A percentile compares a stretch with the other conserved stretches of the same genome.
Evolutionary conservation across 2,113 vertebrate species (phyloP).

Genomic region (Tupaia tana): DNA sequence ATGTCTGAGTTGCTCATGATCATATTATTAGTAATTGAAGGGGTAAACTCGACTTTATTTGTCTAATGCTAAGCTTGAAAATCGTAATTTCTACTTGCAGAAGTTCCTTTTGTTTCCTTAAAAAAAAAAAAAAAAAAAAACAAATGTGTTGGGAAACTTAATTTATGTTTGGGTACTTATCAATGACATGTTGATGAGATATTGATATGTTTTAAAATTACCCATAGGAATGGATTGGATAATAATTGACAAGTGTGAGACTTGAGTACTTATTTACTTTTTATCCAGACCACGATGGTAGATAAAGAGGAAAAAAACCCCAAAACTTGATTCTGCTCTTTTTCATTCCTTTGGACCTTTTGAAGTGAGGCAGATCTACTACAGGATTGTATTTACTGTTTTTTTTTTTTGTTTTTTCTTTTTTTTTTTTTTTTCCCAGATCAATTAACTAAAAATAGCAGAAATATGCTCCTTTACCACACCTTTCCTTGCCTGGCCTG

Average conservation of each 20-base stretch:
- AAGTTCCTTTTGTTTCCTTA: background rate
- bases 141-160: background rate
- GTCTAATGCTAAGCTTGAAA: background rate
- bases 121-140: background rate
- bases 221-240: background rate
- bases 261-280: background rate
- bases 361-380: background rate
- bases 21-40: background rate
- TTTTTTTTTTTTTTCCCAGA: no score
- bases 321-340: background rate
- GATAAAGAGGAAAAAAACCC: background rate
- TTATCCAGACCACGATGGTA: background rate
- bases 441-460: background rate
- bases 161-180: background rate
- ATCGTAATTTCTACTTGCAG: background rate
- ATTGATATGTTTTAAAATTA: background rate
- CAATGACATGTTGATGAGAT: no score
- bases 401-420: no score
- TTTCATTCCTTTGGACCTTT: background rate
- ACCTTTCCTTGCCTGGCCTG: background rate
- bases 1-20: background rate
- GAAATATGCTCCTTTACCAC: background rate
- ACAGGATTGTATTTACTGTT: accelerated
- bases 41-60: background rate
- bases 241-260: background rate